A percentile compares a stretch with the other conserved stretches of the same genome.
These are phyloP conservation scores for Parapristionchus giblindavisi DNA, from an alignment of 2,888 invertebrate genomes.

Conservation along the genomic window DNA sequence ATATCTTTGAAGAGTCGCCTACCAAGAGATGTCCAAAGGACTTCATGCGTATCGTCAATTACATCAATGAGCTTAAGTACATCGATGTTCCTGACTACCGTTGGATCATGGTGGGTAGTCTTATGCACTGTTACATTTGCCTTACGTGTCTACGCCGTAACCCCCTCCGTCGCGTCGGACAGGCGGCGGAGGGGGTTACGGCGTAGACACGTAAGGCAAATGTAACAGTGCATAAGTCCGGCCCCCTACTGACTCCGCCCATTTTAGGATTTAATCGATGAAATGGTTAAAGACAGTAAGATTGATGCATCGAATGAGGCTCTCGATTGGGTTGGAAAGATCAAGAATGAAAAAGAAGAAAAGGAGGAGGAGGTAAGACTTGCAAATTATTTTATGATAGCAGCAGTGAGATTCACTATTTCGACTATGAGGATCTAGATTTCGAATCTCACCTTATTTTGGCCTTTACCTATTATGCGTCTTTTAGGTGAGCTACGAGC, in stretches of 20 bases:
- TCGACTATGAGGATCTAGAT: no score
- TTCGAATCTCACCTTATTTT: no score
- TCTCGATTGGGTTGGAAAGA: constrained; percentile 13
- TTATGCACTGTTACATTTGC: no score
- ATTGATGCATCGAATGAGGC: not conserved
- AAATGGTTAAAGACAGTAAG: constrained; percentile 3
- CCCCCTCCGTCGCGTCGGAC: no score
- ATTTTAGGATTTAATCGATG: constrained; percentile 10
- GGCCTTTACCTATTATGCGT: no score
- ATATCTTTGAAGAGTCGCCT: not conserved
- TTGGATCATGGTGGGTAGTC: constrained; percentile 14
- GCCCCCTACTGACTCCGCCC: not conserved
- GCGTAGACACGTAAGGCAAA: not conserved
- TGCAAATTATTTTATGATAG: no score
- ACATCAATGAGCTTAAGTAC: constrained; percentile 24
- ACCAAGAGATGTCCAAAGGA: constrained; percentile 18
- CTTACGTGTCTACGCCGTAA: no score
- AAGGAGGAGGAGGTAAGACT: no score
- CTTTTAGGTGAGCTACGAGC: no score
- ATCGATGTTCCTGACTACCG: constrained; percentile 17
- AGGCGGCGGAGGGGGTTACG: not conserved
- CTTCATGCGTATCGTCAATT: constrained; percentile 7
- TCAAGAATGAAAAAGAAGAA: no score
- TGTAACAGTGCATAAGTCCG: not conserved
- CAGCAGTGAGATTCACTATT: no score